These are phyloP conservation scores for Carposina sasakii DNA, from an alignment of 1,140 invertebrate genomes.

Conservation along the genomic window DNA sequence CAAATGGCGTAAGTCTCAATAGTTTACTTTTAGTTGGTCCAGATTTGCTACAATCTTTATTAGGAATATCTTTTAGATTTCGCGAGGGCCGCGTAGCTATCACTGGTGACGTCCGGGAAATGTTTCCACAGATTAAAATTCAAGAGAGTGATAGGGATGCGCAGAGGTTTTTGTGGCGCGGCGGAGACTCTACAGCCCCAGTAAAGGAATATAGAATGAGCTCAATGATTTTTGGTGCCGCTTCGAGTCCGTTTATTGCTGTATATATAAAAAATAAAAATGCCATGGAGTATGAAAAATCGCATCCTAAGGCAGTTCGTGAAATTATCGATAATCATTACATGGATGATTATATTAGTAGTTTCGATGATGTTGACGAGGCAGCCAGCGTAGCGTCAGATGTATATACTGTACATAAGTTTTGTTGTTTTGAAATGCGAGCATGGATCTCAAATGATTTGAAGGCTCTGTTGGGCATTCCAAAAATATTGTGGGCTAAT, in stretches of 20 bases:
- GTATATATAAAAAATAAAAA: constrained; percentile 18
- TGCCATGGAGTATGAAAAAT: constrained; percentile 11
- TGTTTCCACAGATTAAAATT: neutral
- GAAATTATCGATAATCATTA: constrained; percentile 35
- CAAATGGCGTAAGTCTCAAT: constrained; percentile 20
- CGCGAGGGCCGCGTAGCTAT: neutral
- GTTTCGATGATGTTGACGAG: constrained; percentile 21
- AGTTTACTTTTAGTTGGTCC: constrained; percentile 27
- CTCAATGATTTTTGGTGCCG: constrained; percentile 37
- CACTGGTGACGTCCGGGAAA: neutral
- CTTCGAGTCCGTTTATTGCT: constrained; percentile 9
- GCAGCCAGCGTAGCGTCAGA: constrained; percentile 24
- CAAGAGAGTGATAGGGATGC: neutral
- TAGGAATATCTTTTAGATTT: constrained; percentile 13
- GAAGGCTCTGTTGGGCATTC: neutral
- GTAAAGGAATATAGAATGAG: constrained; percentile 18
- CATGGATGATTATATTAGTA: constrained; percentile 43
- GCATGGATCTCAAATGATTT: constrained; percentile 17
- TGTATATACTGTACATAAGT: constrained; percentile 22
- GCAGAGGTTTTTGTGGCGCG: constrained; percentile 28
- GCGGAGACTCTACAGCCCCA: neutral
- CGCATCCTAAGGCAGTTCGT: constrained; percentile 17
- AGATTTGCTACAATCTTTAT: constrained; percentile 23
- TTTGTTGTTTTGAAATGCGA: constrained; percentile 23
- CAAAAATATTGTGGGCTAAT: neutral